A percentile compares a stretch with the other conserved stretches of the same genome.
Conservation (phyloP, 1,140 invertebrate species). For the Augochlora pura region DNA sequence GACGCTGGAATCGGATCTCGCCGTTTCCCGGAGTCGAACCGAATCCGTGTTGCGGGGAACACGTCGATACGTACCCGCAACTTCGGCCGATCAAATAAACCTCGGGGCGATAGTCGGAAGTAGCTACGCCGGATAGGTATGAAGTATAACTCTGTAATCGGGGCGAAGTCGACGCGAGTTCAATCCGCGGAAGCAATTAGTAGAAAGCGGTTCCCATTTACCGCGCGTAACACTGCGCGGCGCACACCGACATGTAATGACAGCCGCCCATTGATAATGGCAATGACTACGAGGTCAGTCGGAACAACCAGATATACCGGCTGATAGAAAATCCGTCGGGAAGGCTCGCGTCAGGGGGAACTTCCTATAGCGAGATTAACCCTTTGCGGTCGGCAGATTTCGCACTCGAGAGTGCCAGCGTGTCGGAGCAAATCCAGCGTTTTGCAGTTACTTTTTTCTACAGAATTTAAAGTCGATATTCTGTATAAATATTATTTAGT, state of each 20-base stretch:
- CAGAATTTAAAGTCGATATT: no score
- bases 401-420: no score
- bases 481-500: no score
- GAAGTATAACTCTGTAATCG: constrained; percentile 29
- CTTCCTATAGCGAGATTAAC: no score
- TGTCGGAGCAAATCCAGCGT: no score
- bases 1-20: neutral
- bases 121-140: constrained; percentile 28
- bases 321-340: no score
- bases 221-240: neutral
- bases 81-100: constrained; percentile 28
- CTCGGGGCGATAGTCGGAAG: constrained; percentile 18
- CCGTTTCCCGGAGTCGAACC: no score
- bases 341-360: no score
- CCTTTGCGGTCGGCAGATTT: no score
- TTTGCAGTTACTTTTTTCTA: no score
- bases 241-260: neutral
- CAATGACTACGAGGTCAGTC: neutral
- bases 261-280: constrained; percentile 7
- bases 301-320: neutral
- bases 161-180: constrained; percentile 33
- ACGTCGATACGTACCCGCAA: no score
- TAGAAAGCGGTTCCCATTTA: constrained; percentile 61
- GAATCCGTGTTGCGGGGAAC: no score
- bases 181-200: constrained; percentile 58